Percentiles rank a stretch among this genome's conserved stretches.
These are phyloP conservation scores for Lepilemur ruficaudatus DNA, from an alignment of 2,797 vertebrate species.

Conservation along the genomic window DNA sequence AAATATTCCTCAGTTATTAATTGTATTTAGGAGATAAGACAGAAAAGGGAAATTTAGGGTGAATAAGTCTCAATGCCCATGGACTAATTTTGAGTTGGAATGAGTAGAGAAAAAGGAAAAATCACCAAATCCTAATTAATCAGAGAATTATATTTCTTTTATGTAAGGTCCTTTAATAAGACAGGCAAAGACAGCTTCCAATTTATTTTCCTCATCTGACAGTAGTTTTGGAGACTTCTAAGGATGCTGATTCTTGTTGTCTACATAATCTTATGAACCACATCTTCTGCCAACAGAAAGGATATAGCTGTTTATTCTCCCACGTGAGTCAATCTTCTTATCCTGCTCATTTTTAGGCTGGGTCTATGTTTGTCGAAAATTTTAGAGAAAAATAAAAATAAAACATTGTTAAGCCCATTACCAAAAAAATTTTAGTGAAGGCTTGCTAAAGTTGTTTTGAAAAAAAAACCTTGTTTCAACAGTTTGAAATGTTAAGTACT, in stretches of 20 bases:
- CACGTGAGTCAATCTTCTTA: background rate
- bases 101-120: background rate
- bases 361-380: background rate
- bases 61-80: background rate
- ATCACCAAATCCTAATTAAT: background rate
- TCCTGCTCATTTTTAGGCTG: background rate
- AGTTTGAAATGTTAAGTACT: slow-evolving; percentile 25
- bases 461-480: background rate
- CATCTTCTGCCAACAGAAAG: background rate
- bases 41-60: background rate
- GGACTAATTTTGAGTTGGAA: background rate
- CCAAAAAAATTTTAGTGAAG: background rate
- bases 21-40: background rate
- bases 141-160: background rate
- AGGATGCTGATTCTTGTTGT: background rate
- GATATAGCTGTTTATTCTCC: background rate
- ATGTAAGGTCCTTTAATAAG: background rate
- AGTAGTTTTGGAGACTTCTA: background rate
- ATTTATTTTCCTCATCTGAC: background rate
- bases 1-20: background rate
- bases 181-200: background rate
- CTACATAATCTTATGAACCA: background rate
- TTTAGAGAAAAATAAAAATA: background rate
- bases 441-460: background rate
- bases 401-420: background rate